A percentile compares a stretch with the other conserved stretches of the same genome.
phyloP scores from a whole-genome alignment of 2,888 invertebrate genomes.

The Drosophila lutescens region DNA sequence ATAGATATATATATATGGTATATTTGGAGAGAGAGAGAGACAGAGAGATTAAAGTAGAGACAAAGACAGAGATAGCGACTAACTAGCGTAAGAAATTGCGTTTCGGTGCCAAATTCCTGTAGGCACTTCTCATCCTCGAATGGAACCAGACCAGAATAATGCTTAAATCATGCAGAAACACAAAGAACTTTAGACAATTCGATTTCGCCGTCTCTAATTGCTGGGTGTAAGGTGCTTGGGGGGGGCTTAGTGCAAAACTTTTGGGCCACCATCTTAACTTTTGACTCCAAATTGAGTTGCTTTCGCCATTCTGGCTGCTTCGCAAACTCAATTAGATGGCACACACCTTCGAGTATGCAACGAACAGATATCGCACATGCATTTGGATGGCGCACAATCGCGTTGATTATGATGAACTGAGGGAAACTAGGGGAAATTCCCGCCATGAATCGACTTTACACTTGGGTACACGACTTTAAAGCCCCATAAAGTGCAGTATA shows the following conservation, averaged over 20 bases:
- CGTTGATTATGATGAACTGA: slow-evolving; percentile 26
- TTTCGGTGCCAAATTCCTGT: slow-evolving; percentile 12
- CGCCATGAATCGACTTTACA: slow-evolving; percentile 21
- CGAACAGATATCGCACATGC: slow-evolving; percentile 37
- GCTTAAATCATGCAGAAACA: slow-evolving; percentile 49
- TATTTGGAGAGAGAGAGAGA: slow-evolving; percentile 41
- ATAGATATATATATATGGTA: not conserved
- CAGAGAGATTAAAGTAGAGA: slow-evolving; percentile 35
- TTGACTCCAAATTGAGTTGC: slow-evolving; percentile 48
- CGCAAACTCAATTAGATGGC: slow-evolving; percentile 61
- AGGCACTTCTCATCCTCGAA: slow-evolving; percentile 17
- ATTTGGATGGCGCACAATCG: slow-evolving; percentile 12
- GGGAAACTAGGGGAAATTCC: not conserved
- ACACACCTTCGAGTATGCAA: slow-evolving; percentile 50
- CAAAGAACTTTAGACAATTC: slow-evolving; percentile 43
- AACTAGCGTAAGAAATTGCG: slow-evolving; percentile 45
- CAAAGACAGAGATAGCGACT: slow-evolving; percentile 24
- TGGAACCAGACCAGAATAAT: slow-evolving; percentile 6
- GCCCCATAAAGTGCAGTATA: slow-evolving; percentile 19
- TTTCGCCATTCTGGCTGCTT: slow-evolving; percentile 14
- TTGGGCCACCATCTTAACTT: slow-evolving; percentile 35
- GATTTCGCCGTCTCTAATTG: slow-evolving; percentile 29
- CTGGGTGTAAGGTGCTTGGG: not conserved
- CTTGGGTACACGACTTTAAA: slow-evolving; percentile 28
- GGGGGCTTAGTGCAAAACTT: slow-evolving; percentile 13